Evolutionary conservation across 2,888 invertebrate genomes (phyloP), one percentile per base, ranked within the genome.

Genomic region (Folsomia candida): DNA sequence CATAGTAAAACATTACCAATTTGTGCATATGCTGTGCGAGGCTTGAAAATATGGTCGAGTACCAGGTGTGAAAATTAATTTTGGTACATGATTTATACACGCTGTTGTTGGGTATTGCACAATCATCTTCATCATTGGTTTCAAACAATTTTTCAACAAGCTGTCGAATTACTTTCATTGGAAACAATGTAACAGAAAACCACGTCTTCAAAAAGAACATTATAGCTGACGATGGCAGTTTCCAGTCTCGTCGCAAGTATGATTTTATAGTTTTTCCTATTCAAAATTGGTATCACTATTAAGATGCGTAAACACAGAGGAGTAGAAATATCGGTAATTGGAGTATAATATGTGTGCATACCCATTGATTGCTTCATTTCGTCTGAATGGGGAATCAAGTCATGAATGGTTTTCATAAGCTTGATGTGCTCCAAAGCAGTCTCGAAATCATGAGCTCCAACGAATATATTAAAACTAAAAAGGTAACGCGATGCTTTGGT

Each of bases 61-160:
- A 77, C 77, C 77, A 77, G 20, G 66, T 74, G 26, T 77, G 77
- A 28, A 77, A 75, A 60, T 75, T 77, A 0, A 20, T n/a, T 14
- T 59, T 63, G 2, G 29, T 71, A n/a, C 72, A 74, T 18, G 72
- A 61, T 54, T 74, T 69, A 25, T 68, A 75, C 9, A 57, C n/a
- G 18, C 51, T 51, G 2, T 37, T 24, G 22, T 67, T 61, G 14
- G 72, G 72, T 11, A 59, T 51, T 11, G 22, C 2, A 27, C 66
- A 51, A 37, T 61, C 61, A 22, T 61, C 37, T 27, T 64, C 68
- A 11, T 62, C 63, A 25, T 65, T 51, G 22, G n/a, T 2, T 14
- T 18, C 14, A 4, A 74, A 51, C 29, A 76, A 9, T 4, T 47
- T 64, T 14, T 26, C 2, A 1, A 27, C 60, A 9, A 76, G 25